Evolutionary conservation across 2,113 vertebrate genomes (phyloP), one percentile per base, ranked within the genome.

Genomic region (Larimichthys crocea): DNA sequence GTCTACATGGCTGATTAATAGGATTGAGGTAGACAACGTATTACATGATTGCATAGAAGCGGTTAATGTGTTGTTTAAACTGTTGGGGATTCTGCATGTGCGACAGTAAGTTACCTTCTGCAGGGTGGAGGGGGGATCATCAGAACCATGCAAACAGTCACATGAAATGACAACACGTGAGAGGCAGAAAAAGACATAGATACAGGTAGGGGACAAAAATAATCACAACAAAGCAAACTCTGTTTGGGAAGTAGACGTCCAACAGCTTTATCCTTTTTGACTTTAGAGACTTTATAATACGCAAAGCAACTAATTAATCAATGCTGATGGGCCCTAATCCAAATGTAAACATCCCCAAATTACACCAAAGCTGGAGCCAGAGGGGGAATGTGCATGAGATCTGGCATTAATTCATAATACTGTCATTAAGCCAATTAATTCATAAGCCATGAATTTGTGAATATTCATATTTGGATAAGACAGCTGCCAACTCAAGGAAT

Each of bases 101-200:
- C 65, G 76, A 74, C 52, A 44, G 75, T 44, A 56, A 83, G 94
- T 98, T 99, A 98, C 98, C 98, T 98, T 99, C 97, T 93, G 93
- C 96, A 95, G 95, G 94, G 96, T 91, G 96, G 96, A 96, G 93
- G 93, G 95, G 95, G 95, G 95, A 95, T 96, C 97, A 89, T 87
- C 97, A 96, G 95, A 96, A 96, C 96, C 97, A 98, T 97, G 96
- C 96, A 98, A 97, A 97, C 96, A 89, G 82, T 95, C 96, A 97
- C 96, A 97, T 97, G 96, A 96, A 96, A 96, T 92, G 96, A 97
- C 95, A 24, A 96, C 94, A 95, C 95, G 96, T 96, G 96, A 98
- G 96, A 95, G 96, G 95, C 97, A 96, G 96, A 97, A 96, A 96
- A 96, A 96, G 92, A 96, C 96, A 96, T 94, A 96, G 29, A 93